Conservation (phyloP, 2,113 vertebrate genomes). For the Takifugu bimaculatus region DNA sequence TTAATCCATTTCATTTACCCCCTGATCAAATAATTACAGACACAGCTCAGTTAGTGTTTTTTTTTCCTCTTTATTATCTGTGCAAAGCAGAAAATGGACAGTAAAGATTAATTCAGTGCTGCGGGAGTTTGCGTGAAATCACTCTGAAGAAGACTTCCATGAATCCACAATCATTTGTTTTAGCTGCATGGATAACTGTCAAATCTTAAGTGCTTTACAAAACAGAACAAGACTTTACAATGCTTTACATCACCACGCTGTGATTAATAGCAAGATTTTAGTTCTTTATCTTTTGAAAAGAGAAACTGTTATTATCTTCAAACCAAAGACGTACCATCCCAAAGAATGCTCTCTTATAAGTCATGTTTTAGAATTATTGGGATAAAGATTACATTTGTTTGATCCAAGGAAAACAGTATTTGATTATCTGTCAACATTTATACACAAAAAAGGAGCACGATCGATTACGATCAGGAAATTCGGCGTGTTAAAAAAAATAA, state of each 20-base stretch:
- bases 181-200: conserved; percentile 35
- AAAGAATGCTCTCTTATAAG: not conserved
- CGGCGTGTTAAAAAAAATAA: not conserved
- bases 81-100: conserved; percentile 55
- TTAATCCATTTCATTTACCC: too few species aligned
- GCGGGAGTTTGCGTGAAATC: conserved; percentile 1
- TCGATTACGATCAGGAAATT: not conserved
- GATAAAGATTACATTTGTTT: not conserved
- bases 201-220: conserved; percentile 8
- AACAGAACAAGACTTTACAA: not conserved
- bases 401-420: conserved; percentile 3
- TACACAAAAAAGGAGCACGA: conserved; percentile 1
- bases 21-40: not conserved
- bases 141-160: not conserved
- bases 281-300: conserved; percentile 13
- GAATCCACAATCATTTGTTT: conserved; percentile 5
- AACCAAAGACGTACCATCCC: conserved; percentile 1
- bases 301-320: conserved; percentile 1
- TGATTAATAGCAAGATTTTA: not conserved
- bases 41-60: not conserved
- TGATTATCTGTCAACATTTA: not conserved
- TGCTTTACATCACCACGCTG: conserved; percentile 1
- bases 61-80: conserved; percentile 40
- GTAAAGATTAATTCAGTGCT: conserved; percentile 17
- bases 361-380: not conserved